Conservation (phyloP, 2,113 vertebrate species). For the Oncorhynchus gorbuscha region DNA sequence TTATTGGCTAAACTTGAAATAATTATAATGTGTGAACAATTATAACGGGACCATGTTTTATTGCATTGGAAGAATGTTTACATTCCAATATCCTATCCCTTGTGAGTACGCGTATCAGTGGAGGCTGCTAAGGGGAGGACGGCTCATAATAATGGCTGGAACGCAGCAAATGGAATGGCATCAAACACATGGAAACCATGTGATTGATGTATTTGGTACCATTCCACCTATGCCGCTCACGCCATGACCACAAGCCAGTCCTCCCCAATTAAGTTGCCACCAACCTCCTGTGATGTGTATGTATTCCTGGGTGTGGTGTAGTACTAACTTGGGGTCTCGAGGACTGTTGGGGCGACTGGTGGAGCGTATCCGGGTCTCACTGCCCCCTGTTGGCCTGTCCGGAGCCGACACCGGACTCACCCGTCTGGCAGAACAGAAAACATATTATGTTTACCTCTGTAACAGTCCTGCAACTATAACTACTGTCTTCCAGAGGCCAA, state of each 20-base stretch:
- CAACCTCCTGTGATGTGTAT: not conserved
- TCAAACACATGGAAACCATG: too few species aligned
- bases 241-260: too few species aligned
- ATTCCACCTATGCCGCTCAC: too few species aligned
- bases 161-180: too few species aligned
- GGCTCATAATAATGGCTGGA: too few species aligned
- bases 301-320: not conserved
- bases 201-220: too few species aligned
- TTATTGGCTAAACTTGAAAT: constrained; percentile 5
- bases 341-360: constrained; percentile 75
- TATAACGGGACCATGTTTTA: not conserved
- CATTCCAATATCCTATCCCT: not conserved
- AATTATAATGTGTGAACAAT: constrained; percentile 4
- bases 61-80: not conserved
- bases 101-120: not conserved
- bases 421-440: constrained; percentile 49
- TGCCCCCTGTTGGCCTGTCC: constrained; percentile 63
- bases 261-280: too few species aligned
- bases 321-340: constrained; percentile 68
- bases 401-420: constrained; percentile 68
- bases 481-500: not conserved
- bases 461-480: not conserved
- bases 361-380: constrained; percentile 63
- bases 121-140: not conserved
- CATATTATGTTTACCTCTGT: not conserved